Conservation (phyloP, 2,888 invertebrate species). For the Leucophenga maculata region DNA sequence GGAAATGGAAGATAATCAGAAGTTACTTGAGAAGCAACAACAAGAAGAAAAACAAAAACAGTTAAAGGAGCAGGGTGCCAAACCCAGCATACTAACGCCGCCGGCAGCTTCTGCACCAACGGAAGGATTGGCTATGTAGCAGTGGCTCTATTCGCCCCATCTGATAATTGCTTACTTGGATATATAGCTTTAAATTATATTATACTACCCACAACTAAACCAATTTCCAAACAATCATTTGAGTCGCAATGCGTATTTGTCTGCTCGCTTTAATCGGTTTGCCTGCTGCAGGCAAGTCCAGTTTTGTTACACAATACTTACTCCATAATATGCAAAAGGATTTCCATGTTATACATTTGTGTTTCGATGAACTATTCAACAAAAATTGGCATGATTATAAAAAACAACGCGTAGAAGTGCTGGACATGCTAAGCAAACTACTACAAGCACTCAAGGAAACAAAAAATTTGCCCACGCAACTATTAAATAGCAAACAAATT, state of each 20-base stretch:
- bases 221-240: neutral
- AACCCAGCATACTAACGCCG: conserved; percentile 41
- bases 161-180: conserved; percentile 47
- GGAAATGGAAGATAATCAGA: conserved; percentile 64
- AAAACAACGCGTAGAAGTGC: conserved; percentile 50
- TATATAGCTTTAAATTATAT: conserved; percentile 41
- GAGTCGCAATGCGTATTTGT: conserved; percentile 59
- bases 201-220: conserved; percentile 5
- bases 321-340: neutral
- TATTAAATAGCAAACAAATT: conserved; percentile 8
- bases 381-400: conserved; percentile 40
- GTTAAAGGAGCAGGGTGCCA: conserved; percentile 28
- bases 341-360: conserved; percentile 59
- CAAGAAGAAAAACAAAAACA: conserved; percentile 41
- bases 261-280: conserved; percentile 64
- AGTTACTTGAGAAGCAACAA: conserved; percentile 47
- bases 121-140: conserved; percentile 45
- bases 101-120: conserved; percentile 8
- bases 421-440: conserved; percentile 41
- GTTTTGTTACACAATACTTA: conserved; percentile 45
- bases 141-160: conserved; percentile 42
- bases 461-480: conserved; percentile 3
- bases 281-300: conserved; percentile 68
- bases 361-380: conserved; percentile 61
- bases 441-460: conserved; percentile 39